Base-by-base conservation (phyloP, 2,888 invertebrate species). In the Chaetogeoica ovagalla region DNA sequence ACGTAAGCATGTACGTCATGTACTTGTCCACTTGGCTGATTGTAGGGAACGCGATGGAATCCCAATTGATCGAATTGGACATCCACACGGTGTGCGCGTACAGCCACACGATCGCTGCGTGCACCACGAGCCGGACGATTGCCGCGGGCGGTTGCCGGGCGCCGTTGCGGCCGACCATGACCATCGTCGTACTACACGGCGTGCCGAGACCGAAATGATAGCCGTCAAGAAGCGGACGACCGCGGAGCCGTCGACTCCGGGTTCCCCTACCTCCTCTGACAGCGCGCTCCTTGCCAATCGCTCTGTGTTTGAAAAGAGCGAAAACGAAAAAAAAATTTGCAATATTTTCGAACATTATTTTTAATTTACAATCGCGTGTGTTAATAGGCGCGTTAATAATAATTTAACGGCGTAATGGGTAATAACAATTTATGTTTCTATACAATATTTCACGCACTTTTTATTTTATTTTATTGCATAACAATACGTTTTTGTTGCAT, bases 1-100 rank as follows among this genome's bases (percentile, higher is more conserved):
- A 57, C 21, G 82, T 83, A 57, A 83, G 82, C 70, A 82, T 82
- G 62, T 57, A 81, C 19, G 66, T 39, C 65, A 72, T 77, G 55
- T 65, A 81, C 48, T 82, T 81, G 19, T 75, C 62, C 55, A 82
- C 82, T 19, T 79, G 63, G 52, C 23, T 79, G 55, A 81, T 82
- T 82, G 57, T 76, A 37, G 62, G 82, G 62, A 60, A 83, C 66
- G 15, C 60, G 65, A 82, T 63, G 11, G 70, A 48, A 19, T 62
- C 60, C 63, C 63, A 79, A 55, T 65, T 62, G 19, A 82, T 30
- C 23, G 23, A 43, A 8, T 48, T 5, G 15, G 81, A 69, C 81
- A 74, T 63, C 70, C 74, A 75, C 69, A 71, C 30, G n/a, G 62
- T 57, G 17, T 82, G 81, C 9, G 19, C 17, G 30, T 82, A 82